Evolutionary conservation across 2,113 vertebrate genomes (phyloP).

Genomic region (Mormoops blainvillei): DNA sequence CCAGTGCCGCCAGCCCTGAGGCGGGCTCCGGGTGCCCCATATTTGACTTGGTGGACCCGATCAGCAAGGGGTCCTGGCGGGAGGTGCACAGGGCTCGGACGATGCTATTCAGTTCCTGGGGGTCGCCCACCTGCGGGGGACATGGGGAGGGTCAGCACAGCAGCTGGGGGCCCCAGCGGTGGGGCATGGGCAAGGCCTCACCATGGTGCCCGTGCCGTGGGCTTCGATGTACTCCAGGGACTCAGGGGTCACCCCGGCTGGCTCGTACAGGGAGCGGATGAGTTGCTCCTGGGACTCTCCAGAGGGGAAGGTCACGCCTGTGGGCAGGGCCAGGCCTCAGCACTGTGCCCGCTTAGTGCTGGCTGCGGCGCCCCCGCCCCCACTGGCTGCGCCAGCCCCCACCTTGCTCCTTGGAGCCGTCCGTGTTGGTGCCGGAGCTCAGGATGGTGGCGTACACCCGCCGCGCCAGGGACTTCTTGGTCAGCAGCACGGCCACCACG

Average conservation of each 20-base stretch:
- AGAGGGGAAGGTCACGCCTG: conserved; percentile 96
- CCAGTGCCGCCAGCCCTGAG: conserved; percentile 90
- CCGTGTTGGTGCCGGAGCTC: conserved; percentile 93
- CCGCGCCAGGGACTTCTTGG: conserved; percentile 88
- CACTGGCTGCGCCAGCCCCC: fast-evolving
- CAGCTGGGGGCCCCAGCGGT: fast-evolving
- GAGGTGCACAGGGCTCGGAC: conserved; percentile 82
- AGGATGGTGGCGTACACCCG: conserved; percentile 92
- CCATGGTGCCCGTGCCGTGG: conserved; percentile 98
- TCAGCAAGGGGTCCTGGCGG: conserved; percentile 84
- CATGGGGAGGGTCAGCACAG: background rate
- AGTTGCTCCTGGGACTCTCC: conserved; percentile 89
- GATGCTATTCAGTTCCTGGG: conserved; percentile 92
- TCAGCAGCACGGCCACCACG: conserved; percentile 88
- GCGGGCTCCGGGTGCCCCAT: conserved; percentile 98
- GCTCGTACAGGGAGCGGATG: conserved; percentile 84
- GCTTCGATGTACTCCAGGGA: conserved; percentile 95
- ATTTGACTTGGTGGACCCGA: conserved; percentile 97
- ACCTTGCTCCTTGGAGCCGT: conserved; percentile 98
- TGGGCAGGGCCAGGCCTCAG: background rate
- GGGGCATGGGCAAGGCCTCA: conserved; percentile 37
- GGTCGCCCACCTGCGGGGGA: conserved; percentile 89
- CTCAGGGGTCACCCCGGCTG: conserved; percentile 78
- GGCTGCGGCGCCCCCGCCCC: fast-evolving
- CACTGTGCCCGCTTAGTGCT: fast-evolving